Conservation (phyloP, 2,113 vertebrate genomes). For the Megaleporinus macrocephalus region DNA sequence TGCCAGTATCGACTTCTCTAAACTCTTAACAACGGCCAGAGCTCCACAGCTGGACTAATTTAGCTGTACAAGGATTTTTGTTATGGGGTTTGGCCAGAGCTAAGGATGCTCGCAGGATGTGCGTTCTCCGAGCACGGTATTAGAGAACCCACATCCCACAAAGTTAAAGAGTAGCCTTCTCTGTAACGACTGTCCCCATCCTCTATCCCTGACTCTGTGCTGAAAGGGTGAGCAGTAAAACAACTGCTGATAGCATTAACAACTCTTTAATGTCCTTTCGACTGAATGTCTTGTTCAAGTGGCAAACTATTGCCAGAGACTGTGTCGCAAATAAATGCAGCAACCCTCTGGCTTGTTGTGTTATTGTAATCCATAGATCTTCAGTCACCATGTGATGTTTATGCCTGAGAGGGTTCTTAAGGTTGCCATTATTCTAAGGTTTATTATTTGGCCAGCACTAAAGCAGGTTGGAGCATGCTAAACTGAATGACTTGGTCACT, state of each 20-base stretch:
- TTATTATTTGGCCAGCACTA: not conserved
- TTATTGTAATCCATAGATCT: conserved; percentile 8
- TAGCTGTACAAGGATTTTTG: not conserved
- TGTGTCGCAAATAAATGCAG: not conserved
- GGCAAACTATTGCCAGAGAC: not conserved
- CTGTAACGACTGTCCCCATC: not conserved
- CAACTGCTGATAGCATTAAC: not conserved
- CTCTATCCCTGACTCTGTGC: not conserved
- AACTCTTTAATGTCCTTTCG: not conserved
- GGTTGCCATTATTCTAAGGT: not conserved
- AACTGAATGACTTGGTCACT: not conserved
- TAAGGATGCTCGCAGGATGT: not conserved
- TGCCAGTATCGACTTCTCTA: not conserved
- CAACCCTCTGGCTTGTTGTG: not conserved
- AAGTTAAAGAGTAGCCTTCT: no score
- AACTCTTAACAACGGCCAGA: not conserved
- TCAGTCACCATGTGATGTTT: not conserved
- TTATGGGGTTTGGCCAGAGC: not conserved
- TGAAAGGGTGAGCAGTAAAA: not conserved
- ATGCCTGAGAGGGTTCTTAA: not conserved
- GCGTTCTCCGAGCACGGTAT: not conserved
- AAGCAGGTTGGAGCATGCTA: not conserved
- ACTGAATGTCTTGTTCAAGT: conserved; percentile 4
- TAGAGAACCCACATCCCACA: no score
- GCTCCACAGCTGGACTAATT: not conserved